These are phyloP conservation scores for Epirrhoe alternata DNA, from an alignment of 2,888 invertebrate species.

Conservation along the genomic window DNA sequence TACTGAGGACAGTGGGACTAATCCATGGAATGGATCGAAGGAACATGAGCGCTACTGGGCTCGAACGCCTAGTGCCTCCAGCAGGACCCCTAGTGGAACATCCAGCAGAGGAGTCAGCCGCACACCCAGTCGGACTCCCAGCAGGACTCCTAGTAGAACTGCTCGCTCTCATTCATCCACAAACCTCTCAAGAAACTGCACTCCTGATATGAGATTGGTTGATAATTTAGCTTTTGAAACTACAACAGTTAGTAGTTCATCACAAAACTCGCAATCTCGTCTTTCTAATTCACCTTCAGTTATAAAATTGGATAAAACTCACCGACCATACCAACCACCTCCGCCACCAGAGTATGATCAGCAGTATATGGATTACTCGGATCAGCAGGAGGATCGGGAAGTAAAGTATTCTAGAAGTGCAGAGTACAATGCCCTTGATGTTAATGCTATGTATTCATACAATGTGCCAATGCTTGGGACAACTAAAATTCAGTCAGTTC, in stretches of 20 bases:
- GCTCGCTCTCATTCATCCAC: constrained; percentile 62
- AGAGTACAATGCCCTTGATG: constrained; percentile 69
- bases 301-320: constrained; percentile 69
- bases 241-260: constrained; percentile 50
- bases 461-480: constrained; percentile 59
- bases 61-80: constrained; percentile 72
- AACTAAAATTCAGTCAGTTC: constrained; percentile 55
- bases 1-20: constrained; percentile 61
- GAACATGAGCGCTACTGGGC: constrained; percentile 78
- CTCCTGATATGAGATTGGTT: constrained; percentile 67
- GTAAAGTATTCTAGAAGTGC: constrained; percentile 77
- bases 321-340: constrained; percentile 60
- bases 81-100: constrained; percentile 40
- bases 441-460: constrained; percentile 61
- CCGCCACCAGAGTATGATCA: constrained; percentile 67
- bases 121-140: constrained; percentile 73
- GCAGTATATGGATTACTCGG: constrained; percentile 68
- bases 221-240: constrained; percentile 67
- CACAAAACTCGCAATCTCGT: constrained; percentile 44
- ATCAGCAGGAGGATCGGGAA: constrained; percentile 73
- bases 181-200: constrained; percentile 62
- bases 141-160: constrained; percentile 69
- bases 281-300: constrained; percentile 59
- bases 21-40: constrained; percentile 64
- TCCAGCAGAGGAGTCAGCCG: constrained; percentile 48